These are phyloP conservation scores for Polyommatus icarus DNA, from an alignment of 2,888 invertebrate genomes.

Conservation along the genomic window DNA sequence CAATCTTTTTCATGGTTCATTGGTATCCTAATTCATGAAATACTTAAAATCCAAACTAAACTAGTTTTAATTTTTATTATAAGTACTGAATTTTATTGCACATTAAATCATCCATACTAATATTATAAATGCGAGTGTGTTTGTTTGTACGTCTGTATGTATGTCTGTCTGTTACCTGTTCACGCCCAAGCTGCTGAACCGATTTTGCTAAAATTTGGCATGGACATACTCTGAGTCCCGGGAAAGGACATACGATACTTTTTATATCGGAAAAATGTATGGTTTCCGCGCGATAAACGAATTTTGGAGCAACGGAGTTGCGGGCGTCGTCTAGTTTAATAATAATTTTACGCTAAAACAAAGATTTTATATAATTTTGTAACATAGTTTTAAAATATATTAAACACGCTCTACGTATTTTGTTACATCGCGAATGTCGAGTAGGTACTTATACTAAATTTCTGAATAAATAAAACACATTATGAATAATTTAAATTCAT, in stretches of 20 bases:
- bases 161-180: no score
- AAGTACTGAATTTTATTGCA: not conserved
- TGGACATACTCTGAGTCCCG: no score
- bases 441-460: not conserved
- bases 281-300: no score
- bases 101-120: not conserved
- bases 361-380: not conserved
- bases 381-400: not conserved
- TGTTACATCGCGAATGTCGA: not conserved
- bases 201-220: no score
- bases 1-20: not conserved
- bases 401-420: not conserved
- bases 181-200: no score
- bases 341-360: not conserved
- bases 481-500: constrained; percentile 12
- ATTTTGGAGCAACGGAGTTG: no score
- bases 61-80: not conserved
- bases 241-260: no score
- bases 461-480: not conserved
- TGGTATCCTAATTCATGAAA: not conserved
- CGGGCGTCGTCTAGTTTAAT: no score
- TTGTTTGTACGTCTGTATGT: no score
- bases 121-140: no score
- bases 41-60: not conserved
- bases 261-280: no score